These are phyloP conservation scores for Sylvicapra grimmia DNA, from an alignment of 2,113 vertebrate genomes.

Conservation along the genomic window DNA sequence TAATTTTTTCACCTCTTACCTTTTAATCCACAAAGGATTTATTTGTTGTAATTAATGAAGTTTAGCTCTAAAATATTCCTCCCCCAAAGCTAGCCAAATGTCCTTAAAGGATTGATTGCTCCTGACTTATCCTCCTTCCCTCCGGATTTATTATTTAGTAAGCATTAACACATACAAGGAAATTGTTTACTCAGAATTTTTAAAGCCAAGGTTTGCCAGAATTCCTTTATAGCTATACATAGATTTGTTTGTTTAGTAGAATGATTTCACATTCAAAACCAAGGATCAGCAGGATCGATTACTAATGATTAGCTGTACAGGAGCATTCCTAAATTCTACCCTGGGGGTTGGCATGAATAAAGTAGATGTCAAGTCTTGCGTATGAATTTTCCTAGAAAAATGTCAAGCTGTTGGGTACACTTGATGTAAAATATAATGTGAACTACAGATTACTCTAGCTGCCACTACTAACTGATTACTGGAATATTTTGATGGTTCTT, in stretches of 20 bases:
- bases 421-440: constrained; percentile 1
- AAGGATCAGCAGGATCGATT: constrained; percentile 6
- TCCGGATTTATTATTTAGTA: neutral
- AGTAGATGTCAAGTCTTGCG: neutral
- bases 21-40: neutral
- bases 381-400: constrained; percentile 7
- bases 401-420: neutral
- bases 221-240: neutral
- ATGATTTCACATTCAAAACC: constrained; percentile 27
- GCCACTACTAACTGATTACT: neutral
- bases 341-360: neutral
- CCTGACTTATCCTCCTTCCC: neutral
- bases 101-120: neutral
- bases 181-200: constrained; percentile 33
- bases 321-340: constrained; percentile 21
- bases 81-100: neutral
- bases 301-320: neutral
- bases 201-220: neutral
- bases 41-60: neutral
- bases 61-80: neutral
- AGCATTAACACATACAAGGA: neutral
- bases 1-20: neutral
- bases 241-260: constrained; percentile 16
- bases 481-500: neutral
- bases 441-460: neutral